Evolutionary conservation across 2,888 invertebrate genomes (phyloP).

Genomic region (Frankliniella fusca): DNA sequence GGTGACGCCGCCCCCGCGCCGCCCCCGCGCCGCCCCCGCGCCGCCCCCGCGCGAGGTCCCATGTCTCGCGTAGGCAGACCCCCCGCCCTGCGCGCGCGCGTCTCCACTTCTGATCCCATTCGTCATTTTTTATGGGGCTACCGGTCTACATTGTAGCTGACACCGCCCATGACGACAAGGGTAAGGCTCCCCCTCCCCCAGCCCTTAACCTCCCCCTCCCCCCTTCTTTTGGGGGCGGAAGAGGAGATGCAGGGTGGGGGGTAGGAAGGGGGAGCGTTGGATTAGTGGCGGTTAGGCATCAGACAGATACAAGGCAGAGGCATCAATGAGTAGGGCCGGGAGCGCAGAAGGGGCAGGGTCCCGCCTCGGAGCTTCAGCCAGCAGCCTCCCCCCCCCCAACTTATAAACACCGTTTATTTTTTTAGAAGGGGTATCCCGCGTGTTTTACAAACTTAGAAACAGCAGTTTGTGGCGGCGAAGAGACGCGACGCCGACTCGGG

Average conservation of each 20-base stretch:
- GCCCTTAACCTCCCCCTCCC: neutral
- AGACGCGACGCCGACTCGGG: neutral
- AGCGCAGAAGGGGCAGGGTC: neutral
- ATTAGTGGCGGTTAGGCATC: slow-evolving; percentile 16
- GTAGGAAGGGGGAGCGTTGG: neutral
- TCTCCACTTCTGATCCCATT: neutral
- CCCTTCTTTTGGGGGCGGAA: neutral
- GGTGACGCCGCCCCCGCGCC: neutral
- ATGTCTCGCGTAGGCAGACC: neutral
- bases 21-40: neutral
- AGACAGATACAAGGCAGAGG: neutral
- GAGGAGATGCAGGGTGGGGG: neutral
- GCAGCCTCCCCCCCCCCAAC: no score
- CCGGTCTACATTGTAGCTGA: slow-evolving; percentile 21
- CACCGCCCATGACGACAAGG: slow-evolving; percentile 11
- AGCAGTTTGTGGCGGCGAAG: neutral
- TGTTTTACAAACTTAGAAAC: neutral
- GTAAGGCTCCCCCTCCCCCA: neutral
- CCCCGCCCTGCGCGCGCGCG: neutral
- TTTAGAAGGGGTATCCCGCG: neutral
- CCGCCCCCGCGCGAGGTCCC: neutral
- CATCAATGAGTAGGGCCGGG: slow-evolving; percentile 11
- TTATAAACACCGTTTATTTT: no score
- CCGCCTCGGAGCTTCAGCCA: neutral
- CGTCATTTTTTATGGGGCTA: slow-evolving; percentile 17